phyloP scores from a whole-genome alignment of 2,113 vertebrate genomes.

The Crypturellus undulatus region DNA sequence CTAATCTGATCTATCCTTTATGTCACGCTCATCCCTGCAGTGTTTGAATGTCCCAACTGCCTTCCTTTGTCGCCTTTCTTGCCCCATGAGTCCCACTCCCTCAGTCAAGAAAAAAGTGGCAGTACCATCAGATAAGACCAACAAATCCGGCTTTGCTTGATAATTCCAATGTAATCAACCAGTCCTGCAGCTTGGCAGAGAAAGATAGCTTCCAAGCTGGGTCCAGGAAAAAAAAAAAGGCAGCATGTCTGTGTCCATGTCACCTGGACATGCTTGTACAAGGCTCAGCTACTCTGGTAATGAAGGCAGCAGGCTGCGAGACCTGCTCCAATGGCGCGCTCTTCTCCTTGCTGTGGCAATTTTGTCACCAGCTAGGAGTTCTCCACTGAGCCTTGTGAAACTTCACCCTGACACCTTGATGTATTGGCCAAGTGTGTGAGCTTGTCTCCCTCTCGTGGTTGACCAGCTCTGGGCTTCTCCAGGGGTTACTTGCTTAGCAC shows the following conservation, averaged over 20 bases:
- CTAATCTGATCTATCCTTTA: background rate
- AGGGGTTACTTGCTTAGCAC: background rate
- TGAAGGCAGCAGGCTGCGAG: background rate
- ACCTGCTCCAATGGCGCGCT: background rate
- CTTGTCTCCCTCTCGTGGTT: slow-evolving; percentile 32
- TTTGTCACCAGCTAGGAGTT: background rate
- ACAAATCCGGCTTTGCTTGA: background rate
- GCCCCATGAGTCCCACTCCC: background rate
- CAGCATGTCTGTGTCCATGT: background rate
- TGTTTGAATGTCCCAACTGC: background rate
- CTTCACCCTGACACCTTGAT: background rate
- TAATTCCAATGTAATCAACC: background rate
- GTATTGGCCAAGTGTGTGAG: background rate
- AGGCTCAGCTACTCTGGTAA: background rate
- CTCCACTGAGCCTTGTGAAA: background rate
- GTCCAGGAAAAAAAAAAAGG: background rate
- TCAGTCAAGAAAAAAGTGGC: background rate
- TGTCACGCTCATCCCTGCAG: accelerated
- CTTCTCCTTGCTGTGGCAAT: background rate
- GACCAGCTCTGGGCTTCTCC: background rate
- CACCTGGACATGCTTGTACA: background rate
- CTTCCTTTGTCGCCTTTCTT: background rate
- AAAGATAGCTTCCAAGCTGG: background rate
- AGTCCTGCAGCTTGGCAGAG: background rate
- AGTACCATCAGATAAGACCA: background rate